These are phyloP conservation scores for Rattus rattus DNA, from an alignment of 2,113 vertebrate species.

Conservation along the genomic window DNA sequence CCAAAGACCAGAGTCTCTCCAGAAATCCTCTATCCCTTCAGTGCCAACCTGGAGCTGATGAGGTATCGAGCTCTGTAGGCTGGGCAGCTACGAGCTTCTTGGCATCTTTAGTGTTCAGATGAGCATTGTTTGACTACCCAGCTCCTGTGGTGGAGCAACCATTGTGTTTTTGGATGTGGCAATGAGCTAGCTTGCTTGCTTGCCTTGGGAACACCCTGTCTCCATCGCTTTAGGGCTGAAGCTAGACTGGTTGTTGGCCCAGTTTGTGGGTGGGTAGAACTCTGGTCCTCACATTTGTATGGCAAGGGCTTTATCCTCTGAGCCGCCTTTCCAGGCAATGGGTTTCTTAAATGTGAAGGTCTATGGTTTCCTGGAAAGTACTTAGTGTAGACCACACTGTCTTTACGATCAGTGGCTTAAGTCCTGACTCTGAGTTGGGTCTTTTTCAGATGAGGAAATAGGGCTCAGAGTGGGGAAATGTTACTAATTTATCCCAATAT, in stretches of 20 bases:
- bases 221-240: background rate
- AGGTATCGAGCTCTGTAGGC: background rate
- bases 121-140: background rate
- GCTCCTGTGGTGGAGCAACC: background rate
- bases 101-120: background rate
- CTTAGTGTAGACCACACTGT: background rate
- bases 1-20: background rate
- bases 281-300: background rate
- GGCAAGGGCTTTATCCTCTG: background rate
- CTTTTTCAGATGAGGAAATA: constrained; percentile 24
- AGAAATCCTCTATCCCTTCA: background rate
- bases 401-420: background rate
- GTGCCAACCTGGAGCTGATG: background rate
- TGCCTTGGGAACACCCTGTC: background rate
- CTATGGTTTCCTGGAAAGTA: background rate
- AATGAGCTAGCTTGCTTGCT: background rate
- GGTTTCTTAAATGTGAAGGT: background rate
- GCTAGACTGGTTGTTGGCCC: too few relatives aligned
- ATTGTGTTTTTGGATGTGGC: background rate
- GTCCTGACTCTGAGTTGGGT: background rate
- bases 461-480: background rate
- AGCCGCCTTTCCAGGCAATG: background rate
- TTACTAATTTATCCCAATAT: background rate
- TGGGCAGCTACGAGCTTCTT: background rate
- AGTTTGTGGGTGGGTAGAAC: background rate